Evolutionary conservation across 1,140 invertebrate genomes (phyloP), one percentile per base, ranked within the genome.

Genomic region (Aradophagus sp.): DNA sequence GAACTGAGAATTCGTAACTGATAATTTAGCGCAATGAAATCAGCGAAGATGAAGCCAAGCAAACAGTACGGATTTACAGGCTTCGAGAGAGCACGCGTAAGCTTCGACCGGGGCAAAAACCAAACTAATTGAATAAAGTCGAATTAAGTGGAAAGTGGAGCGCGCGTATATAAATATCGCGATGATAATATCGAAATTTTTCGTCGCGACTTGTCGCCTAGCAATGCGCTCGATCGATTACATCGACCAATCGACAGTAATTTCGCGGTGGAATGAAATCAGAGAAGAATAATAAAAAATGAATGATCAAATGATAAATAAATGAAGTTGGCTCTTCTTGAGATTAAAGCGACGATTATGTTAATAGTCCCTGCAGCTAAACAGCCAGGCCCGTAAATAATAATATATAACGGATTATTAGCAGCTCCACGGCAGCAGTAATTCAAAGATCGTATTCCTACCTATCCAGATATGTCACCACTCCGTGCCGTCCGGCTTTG

Each of bases 391-490:
- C 34, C 17, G 42, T 68, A 55, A 68, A 68, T 69, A 62, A 69
- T 69, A 69, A 69, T 58, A 38, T 38, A 50, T 61, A 69, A 69
- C 34, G 52, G 44, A 69, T 61, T 59, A 63, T 56, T 52, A 44
- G 61, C 52, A 42, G 47, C 45, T 56, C 20, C 31, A 26, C 44
- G 19, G 41, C 41, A 38, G 23, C 39, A 42, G 73, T 79, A 81
- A 80, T 72, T 77, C 74, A 79, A 69, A 68, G 39, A 59, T 74
- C 73, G 66, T 67, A 66, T 61, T 41, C 47, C 56, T 47, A 62
- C 68, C 69, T 74, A 70, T 44, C 52, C 44, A 50, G 53, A 67
- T 72, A 58, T 62, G 70, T 67, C 63, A 56, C 68, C 44, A 47
- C 69, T 66, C 45, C 32, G 62, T 26, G 38, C 47, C 50, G 34